A percentile compares a stretch with the other conserved stretches of the same genome.
Conservation (phyloP, 1,140 invertebrate genomes). For the Agrilus planipennis region DNA sequence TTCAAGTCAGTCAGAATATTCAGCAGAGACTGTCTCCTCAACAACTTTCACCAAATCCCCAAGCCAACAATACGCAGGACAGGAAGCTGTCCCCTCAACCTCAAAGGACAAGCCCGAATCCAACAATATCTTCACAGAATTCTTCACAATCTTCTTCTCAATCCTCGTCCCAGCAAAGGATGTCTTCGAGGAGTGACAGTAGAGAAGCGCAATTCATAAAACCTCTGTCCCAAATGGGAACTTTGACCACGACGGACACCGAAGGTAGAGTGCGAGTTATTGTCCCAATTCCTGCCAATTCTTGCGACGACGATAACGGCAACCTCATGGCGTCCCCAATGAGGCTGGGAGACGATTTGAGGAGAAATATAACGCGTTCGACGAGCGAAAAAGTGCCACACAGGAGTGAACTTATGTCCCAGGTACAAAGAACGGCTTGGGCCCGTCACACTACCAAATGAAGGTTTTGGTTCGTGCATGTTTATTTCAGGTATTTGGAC, state of each 20-base stretch:
- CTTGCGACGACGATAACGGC: slow-evolving; percentile 15
- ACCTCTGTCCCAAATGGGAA: slow-evolving; percentile 50
- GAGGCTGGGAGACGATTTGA: slow-evolving; percentile 33
- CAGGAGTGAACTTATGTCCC: slow-evolving; percentile 70
- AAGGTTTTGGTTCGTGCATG: too few relatives aligned
- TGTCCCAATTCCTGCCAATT: slow-evolving; percentile 37
- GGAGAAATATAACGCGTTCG: slow-evolving; percentile 58
- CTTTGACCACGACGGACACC: slow-evolving; percentile 43
- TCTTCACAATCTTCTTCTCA: slow-evolving; percentile 1
- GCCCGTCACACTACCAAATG: slow-evolving; percentile 78
- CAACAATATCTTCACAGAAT: not conserved
- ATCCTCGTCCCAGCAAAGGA: not conserved
- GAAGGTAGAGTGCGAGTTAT: slow-evolving; percentile 44
- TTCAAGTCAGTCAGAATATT: slow-evolving; percentile 12
- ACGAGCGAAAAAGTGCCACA: slow-evolving; percentile 76
- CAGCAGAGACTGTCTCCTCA: slow-evolving; percentile 6
- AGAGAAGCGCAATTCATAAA: slow-evolving; percentile 47
- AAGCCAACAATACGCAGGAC: too few relatives aligned
- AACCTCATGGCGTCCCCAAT: slow-evolving; percentile 29
- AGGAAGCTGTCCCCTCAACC: slow-evolving; percentile 15
- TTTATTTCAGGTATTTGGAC: too few relatives aligned
- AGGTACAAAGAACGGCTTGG: slow-evolving; percentile 67
- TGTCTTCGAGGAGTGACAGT: slow-evolving; percentile 14
- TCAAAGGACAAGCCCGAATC: too few relatives aligned
- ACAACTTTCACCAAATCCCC: not conserved